Percentiles rank a stretch among this genome's conserved stretches.
Conservation (phyloP, 2,797 vertebrate genomes). For the Muscicapa striata region DNA sequence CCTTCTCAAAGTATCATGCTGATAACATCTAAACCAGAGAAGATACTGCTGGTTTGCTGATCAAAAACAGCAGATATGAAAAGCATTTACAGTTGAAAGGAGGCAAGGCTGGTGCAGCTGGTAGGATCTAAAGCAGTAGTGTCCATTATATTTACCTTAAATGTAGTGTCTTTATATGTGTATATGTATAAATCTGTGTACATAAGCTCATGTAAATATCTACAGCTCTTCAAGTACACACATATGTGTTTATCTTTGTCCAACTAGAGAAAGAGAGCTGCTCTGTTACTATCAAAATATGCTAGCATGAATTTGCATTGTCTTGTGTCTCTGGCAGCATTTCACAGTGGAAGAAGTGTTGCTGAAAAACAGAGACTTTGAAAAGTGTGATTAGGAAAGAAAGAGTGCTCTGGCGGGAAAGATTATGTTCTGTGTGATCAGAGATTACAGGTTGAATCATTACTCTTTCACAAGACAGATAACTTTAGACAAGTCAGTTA, state of each 20-base stretch:
- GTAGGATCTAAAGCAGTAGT: not conserved
- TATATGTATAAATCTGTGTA: not conserved
- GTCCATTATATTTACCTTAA: not conserved
- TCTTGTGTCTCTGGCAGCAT: not conserved
- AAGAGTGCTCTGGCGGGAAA: conserved; percentile 19
- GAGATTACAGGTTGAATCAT: conserved; percentile 32
- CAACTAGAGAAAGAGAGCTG: not conserved
- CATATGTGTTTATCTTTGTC: not conserved
- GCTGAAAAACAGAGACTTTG: not conserved
- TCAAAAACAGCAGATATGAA: not conserved
- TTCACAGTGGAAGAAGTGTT: not conserved
- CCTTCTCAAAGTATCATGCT: not conserved
- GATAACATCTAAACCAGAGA: conserved; percentile 9
- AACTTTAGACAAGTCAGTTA: conserved; percentile 3
- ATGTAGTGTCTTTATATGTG: not conserved
- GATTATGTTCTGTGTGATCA: conserved; percentile 27
- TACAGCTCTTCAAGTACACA: not conserved
- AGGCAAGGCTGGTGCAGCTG: not conserved
- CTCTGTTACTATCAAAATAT: not conserved
- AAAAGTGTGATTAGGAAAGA: conserved; percentile 22
- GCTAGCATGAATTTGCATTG: not conserved
- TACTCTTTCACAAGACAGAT: conserved; percentile 10
- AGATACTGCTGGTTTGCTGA: not conserved
- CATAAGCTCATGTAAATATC: not conserved
- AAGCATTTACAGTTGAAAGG: not conserved